These are phyloP conservation scores for Athrips mouffetella DNA, from an alignment of 2,888 invertebrate species.

Conservation along the genomic window DNA sequence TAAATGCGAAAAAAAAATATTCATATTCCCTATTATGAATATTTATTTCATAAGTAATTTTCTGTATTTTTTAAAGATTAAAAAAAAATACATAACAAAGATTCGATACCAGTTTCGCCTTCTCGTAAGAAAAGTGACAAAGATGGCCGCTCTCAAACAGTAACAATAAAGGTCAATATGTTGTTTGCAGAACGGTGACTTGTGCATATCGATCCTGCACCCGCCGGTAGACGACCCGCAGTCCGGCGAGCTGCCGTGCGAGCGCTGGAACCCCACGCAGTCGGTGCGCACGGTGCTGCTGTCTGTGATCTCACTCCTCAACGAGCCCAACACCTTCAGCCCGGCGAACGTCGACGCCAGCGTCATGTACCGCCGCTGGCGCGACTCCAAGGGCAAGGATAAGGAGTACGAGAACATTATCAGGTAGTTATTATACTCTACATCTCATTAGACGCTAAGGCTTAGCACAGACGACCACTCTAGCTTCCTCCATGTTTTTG, in stretches of 20 bases:
- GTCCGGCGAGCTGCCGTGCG: slow-evolving; percentile 98
- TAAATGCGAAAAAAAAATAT: too few species aligned
- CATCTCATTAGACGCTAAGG: too few species aligned
- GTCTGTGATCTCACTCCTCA: slow-evolving; percentile 98
- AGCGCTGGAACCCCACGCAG: slow-evolving; percentile 99
- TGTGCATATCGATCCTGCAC: slow-evolving; percentile 99
- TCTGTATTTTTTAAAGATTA: too few species aligned
- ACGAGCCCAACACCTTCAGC: slow-evolving; percentile 99
- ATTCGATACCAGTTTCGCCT: too few species aligned
- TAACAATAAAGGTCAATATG: not conserved
- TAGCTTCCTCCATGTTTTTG: too few species aligned
- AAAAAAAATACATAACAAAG: too few species aligned
- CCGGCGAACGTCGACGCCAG: slow-evolving; percentile 99
- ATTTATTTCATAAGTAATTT: too few species aligned
- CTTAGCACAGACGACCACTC: too few species aligned
- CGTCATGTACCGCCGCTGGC: slow-evolving; percentile 99
- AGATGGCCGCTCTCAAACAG: too few species aligned
- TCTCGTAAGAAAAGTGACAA: too few species aligned
- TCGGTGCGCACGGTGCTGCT: slow-evolving; percentile 98
- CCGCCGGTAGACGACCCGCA: slow-evolving; percentile 99
- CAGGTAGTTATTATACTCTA: too few species aligned
- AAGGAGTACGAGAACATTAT: slow-evolving; percentile 99
- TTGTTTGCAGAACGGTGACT: slow-evolving; percentile 92
- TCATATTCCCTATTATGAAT: too few species aligned
- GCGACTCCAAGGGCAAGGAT: slow-evolving; percentile 97